These are phyloP conservation scores for Tetrapedia diversipes DNA, from an alignment of 2,888 invertebrate genomes.

Conservation along the genomic window DNA sequence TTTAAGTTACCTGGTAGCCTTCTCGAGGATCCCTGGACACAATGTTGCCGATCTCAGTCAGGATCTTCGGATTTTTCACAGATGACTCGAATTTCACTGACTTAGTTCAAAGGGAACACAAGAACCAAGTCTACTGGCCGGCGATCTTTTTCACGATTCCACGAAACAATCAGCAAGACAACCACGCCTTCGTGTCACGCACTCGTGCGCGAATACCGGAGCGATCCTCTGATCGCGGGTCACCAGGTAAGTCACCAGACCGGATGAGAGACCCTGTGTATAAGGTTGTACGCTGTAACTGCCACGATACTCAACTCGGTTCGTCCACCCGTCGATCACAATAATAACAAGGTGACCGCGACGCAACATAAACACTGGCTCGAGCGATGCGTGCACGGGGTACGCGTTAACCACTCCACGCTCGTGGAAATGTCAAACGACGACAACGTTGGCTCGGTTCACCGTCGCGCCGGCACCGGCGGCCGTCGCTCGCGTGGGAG, in stretches of 20 bases:
- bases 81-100: background rate
- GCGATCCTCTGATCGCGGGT: background rate
- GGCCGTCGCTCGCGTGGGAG: conserved; percentile 79
- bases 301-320: background rate
- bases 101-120: background rate
- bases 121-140: background rate
- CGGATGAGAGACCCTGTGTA: background rate
- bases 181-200: conserved; percentile 11
- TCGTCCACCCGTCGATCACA: conserved; percentile 11
- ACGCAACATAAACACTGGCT: conserved; percentile 38
- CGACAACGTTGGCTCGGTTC: conserved; percentile 61
- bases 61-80: background rate
- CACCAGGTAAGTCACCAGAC: conserved; percentile 18
- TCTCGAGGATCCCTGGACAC: background rate
- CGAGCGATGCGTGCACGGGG: conserved; percentile 6
- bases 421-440: conserved; percentile 75
- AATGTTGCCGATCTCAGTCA: background rate
- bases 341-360: background rate
- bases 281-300: background rate
- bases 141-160: conserved; percentile 29
- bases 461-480: conserved; percentile 61
- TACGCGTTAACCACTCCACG: conserved; percentile 48
- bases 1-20: conserved; percentile 26
- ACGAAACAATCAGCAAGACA: conserved; percentile 18
- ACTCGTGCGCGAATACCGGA: conserved; percentile 3